Conservation (phyloP, 2,113 vertebrate species). For the Eulemur rufifrons region DNA sequence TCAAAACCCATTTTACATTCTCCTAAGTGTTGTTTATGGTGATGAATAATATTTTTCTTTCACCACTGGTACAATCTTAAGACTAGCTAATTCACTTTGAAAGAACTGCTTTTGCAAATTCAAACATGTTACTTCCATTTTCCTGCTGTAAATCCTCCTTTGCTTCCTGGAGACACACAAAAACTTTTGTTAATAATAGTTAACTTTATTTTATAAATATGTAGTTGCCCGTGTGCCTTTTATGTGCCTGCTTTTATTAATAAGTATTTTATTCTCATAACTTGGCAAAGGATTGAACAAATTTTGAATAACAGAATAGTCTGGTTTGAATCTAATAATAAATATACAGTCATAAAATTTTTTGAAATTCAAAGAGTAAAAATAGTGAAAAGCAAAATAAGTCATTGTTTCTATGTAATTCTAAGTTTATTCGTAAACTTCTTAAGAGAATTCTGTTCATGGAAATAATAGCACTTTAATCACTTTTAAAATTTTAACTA, state of each 20-base stretch:
- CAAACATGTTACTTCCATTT: neutral
- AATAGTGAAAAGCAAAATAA: conserved; percentile 8
- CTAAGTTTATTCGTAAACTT: conserved; percentile 30
- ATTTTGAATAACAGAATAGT: conserved; percentile 38
- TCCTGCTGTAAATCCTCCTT: neutral
- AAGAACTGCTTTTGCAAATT: conserved; percentile 28
- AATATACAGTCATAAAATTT: neutral
- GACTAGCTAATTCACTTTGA: neutral
- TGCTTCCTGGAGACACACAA: neutral
- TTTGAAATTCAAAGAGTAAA: conserved; percentile 29
- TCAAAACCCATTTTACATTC: conserved; percentile 23
- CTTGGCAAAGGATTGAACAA: neutral
- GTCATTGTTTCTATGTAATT: conserved; percentile 18
- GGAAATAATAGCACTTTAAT: conserved; percentile 3
- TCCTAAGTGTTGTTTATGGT: neutral
- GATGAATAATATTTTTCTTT: conserved; percentile 34
- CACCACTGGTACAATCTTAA: neutral
- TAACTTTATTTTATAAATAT: conserved; percentile 14
- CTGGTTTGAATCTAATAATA: neutral
- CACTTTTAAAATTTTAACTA: conserved; percentile 41
- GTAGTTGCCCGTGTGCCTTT: neutral
- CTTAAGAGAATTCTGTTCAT: conserved; percentile 3
- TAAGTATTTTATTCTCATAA: conserved; percentile 27
- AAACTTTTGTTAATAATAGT: neutral
- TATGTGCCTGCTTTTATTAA: conserved; percentile 1